These are phyloP conservation scores for Spilosoma lubricipeda DNA, from an alignment of 2,888 invertebrate genomes.

Conservation along the genomic window DNA sequence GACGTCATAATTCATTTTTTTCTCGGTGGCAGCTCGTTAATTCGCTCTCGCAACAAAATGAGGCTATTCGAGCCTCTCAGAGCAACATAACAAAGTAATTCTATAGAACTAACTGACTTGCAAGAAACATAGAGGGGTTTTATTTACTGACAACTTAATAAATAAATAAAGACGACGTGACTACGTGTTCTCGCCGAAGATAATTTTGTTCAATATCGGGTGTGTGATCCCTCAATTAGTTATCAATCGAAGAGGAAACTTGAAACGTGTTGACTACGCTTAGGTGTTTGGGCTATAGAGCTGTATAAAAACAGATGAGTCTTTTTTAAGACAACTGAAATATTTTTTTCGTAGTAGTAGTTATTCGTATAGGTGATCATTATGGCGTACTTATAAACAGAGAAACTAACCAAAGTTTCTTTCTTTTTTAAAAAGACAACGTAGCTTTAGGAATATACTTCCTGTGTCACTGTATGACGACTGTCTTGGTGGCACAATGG, in stretches of 20 bases:
- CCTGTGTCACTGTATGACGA: no score
- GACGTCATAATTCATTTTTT: constrained; percentile 70
- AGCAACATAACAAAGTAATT: constrained; percentile 62
- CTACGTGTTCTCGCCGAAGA: constrained; percentile 3
- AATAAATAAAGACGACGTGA: constrained; percentile 22
- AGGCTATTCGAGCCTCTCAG: constrained; percentile 65
- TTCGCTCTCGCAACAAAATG: constrained; percentile 65
- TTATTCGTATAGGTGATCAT: no score
- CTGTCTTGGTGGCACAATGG: no score
- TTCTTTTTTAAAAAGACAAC: no score
- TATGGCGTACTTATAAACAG: background rate
- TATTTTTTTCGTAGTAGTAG: no score
- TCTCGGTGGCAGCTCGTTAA: constrained; percentile 62
- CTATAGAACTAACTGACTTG: constrained; percentile 62
- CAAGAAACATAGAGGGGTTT: constrained; percentile 51
- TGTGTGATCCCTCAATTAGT: background rate
- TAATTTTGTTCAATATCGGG: constrained; percentile 16
- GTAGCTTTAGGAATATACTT: no score
- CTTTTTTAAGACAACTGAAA: no score
- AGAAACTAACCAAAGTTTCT: no score
- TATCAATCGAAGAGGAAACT: background rate
- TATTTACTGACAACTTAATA: constrained; percentile 43
- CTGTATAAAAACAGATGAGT: background rate
- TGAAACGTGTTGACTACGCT: background rate
- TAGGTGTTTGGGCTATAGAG: background rate